Conservation (phyloP, 2,797 vertebrate genomes). For the Margarornis squamiger region DNA sequence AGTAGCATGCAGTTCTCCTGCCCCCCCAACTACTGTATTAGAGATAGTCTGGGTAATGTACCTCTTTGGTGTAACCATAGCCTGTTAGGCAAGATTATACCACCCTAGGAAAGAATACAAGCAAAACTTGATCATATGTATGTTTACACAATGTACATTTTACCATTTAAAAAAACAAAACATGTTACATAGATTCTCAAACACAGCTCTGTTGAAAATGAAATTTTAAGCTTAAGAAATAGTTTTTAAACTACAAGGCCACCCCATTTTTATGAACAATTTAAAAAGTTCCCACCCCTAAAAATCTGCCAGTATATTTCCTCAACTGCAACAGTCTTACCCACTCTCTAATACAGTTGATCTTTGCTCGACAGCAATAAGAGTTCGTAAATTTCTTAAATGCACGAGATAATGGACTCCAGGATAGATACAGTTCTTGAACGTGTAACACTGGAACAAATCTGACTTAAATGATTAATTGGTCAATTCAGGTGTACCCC, state of each 20-base stretch:
- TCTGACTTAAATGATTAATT: constrained; percentile 1
- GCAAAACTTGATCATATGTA: constrained; percentile 58
- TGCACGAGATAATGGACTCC: neutral
- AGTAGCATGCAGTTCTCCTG: constrained; percentile 78
- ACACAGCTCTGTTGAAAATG: constrained; percentile 74
- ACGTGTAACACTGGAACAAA: constrained; percentile 40
- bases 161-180: constrained; percentile 66
- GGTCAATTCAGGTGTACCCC: neutral
- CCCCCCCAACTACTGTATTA: constrained; percentile 47
- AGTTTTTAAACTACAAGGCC: constrained; percentile 76
- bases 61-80: constrained; percentile 68
- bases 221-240: constrained; percentile 76
- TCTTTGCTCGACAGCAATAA: constrained; percentile 15
- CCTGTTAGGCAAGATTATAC: constrained; percentile 72
- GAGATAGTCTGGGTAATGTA: constrained; percentile 73
- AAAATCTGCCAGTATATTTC: constrained; percentile 71
- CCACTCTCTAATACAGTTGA: constrained; percentile 36
- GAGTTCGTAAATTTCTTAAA: constrained; percentile 48
- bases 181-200: constrained; percentile 72
- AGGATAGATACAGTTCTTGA: neutral
- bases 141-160: constrained; percentile 73
- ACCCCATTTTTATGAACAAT: constrained; percentile 72
- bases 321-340: constrained; percentile 49
- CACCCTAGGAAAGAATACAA: constrained; percentile 64
- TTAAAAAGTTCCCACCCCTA: constrained; percentile 80